These are phyloP conservation scores for Cebidichthys violaceus DNA, from an alignment of 2,113 vertebrate genomes.

Conservation along the genomic window DNA sequence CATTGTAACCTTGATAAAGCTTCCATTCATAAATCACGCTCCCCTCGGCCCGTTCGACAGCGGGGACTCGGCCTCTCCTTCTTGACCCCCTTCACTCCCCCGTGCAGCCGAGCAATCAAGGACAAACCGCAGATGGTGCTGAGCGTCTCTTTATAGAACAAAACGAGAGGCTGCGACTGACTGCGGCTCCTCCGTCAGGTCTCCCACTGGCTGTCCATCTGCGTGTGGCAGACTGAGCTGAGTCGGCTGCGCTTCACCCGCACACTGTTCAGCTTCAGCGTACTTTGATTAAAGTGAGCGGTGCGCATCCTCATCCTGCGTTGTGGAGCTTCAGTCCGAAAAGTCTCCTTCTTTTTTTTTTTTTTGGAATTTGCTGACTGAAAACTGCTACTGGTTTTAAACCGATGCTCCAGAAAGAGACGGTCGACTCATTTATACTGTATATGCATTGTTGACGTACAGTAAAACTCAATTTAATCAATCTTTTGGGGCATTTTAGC, in stretches of 20 bases:
- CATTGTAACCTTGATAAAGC: conserved; percentile 55
- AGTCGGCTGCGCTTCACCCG: not conserved
- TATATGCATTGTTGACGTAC: not conserved
- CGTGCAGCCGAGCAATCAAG: conserved; percentile 46
- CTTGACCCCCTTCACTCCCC: conserved; percentile 60
- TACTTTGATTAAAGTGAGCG: not conserved
- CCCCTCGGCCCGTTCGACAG: conserved; percentile 51
- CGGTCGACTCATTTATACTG: not conserved
- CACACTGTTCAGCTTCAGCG: not conserved
- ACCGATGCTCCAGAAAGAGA: not conserved
- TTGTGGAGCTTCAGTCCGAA: not conserved
- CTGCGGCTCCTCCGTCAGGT: conserved; percentile 38
- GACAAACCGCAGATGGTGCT: conserved; percentile 65
- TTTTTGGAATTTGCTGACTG: not conserved
- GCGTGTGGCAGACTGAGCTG: conserved; percentile 62
- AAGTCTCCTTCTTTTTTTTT: not conserved
- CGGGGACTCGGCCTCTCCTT: conserved; percentile 33
- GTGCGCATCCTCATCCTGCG: not conserved
- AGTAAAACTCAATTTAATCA: not conserved
- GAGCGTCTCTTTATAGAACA: conserved; percentile 31
- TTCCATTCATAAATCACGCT: conserved; percentile 56
- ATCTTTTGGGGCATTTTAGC: too few relatives aligned
- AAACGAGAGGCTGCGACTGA: conserved; percentile 44
- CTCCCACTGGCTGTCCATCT: conserved; percentile 72
- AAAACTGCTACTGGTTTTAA: not conserved